phyloP scores from a whole-genome alignment of 2,888 invertebrate genomes.

The Himalopsyche anomala region DNA sequence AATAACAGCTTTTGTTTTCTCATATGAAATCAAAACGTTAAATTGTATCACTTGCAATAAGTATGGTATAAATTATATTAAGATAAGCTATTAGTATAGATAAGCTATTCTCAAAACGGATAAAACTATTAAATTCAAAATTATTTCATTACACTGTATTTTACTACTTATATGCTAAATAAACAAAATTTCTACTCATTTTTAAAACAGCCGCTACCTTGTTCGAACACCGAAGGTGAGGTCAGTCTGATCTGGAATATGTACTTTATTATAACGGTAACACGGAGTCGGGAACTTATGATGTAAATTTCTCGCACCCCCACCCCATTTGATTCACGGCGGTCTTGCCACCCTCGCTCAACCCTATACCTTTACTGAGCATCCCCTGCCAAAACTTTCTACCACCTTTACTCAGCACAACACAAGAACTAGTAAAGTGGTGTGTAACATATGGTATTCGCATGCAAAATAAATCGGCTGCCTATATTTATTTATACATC shows the following conservation, averaged over 20 bases:
- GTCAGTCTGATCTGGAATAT: slow-evolving; percentile 31
- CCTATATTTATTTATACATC: not conserved
- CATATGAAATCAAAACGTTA: no score
- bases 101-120: no score
- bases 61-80: no score
- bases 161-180: no score
- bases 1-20: no score
- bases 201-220: not conserved
- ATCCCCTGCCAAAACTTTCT: slow-evolving; percentile 33
- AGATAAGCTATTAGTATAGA: no score
- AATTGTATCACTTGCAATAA: no score
- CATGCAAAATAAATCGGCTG: slow-evolving; percentile 7
- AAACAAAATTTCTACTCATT: not conserved
- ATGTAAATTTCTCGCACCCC: slow-evolving; percentile 54
- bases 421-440: slow-evolving; percentile 36
- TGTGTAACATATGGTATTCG: slow-evolving; percentile 35
- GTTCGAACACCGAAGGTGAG: not conserved
- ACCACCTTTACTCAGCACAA: slow-evolving; percentile 40
- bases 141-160: no score
- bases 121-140: no score
- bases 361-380: slow-evolving; percentile 20
- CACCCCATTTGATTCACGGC: slow-evolving; percentile 26
- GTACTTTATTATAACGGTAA: slow-evolving; percentile 41
- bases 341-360: slow-evolving; percentile 16
- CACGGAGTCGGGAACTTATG: slow-evolving; percentile 53